These are phyloP conservation scores for Petrocephalus zakoni DNA, from an alignment of 2,113 vertebrate species.

Conservation along the genomic window DNA sequence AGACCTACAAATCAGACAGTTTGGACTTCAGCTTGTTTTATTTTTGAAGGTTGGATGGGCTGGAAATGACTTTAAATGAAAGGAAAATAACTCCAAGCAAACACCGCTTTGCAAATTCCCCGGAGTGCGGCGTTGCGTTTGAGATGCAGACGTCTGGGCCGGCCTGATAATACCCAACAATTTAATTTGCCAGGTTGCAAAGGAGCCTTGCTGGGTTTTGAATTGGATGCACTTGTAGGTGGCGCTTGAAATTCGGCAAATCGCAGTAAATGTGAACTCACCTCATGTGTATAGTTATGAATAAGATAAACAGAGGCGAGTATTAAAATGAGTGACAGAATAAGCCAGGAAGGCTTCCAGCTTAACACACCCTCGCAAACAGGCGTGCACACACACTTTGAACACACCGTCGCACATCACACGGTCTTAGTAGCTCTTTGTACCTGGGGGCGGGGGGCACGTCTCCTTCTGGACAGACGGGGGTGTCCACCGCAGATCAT, in stretches of 20 bases:
- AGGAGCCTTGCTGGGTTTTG: conserved; percentile 56
- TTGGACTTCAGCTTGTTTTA: conserved; percentile 14
- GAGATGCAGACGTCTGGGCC: conserved; percentile 53
- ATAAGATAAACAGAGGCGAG: conserved; percentile 36
- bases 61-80: conserved; percentile 59
- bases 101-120: conserved; percentile 41
- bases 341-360: conserved; percentile 12
- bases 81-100: conserved; percentile 43
- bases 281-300: conserved; percentile 41
- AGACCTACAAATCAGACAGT: conserved; percentile 6
- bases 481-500: neutral
- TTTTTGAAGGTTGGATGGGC: conserved; percentile 38
- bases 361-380: neutral
- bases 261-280: conserved; percentile 24
- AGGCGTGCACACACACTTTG: neutral
- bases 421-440: neutral
- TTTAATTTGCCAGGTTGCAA: conserved; percentile 61
- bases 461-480: neutral
- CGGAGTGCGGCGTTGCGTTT: conserved; percentile 49
- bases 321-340: conserved; percentile 23
- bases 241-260: conserved; percentile 38
- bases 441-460: neutral
- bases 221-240: conserved; percentile 51
- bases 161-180: conserved; percentile 55
- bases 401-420: neutral